Base-by-base conservation (phyloP, 2,797 vertebrate species). In the Catamblyrhynchus diadema region DNA sequence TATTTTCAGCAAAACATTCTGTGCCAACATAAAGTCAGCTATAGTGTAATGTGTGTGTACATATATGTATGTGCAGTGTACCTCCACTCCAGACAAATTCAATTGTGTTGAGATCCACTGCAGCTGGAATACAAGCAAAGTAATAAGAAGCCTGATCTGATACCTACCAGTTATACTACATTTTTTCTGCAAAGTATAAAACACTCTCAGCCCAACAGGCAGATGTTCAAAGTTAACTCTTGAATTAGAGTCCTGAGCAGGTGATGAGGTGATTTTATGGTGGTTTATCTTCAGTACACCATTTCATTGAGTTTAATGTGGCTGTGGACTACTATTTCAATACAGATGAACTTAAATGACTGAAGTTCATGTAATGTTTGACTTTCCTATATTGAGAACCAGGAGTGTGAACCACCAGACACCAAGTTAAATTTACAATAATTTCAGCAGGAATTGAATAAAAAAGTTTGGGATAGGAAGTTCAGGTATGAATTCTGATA, bases 41-140 rank as follows among this genome's bases (percentile, higher is more conserved):
- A 24, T 0, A 74, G 45, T 10, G 22, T 2, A 42, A 30, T 3
- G 18, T 47, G 44, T 3, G 3, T 37, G 30, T 21, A 45, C 4
- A 32, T 22, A 37, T 4, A 22, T 12, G 17, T 8, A 45, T 23
- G 14, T 21, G 48, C 24, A 80, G 53, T 8, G 39, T 6, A 60
- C 18, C 21, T 88, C 54, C 60, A 51, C 23, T 67, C 53, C 4
- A 47, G 33, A 64, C 24, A 56, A 80, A 82, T 17, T 33, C 50
- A 47, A 0, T 22, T 10, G 12, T 57, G 33, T 50, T 71, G 45
- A 89, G 65, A 81, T 45, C 5, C 11, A 28, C 6, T 51, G 35
- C 71, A 96, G 48, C 24, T 39, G 17, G n/a, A 70, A 83, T 14
- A 35, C 35, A 51, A 51, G 9, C 56, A 23, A 35, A 48, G 42